Evolutionary conservation across 2,888 invertebrate species (phyloP).

Genomic region (Sylvicola cinctus): DNA sequence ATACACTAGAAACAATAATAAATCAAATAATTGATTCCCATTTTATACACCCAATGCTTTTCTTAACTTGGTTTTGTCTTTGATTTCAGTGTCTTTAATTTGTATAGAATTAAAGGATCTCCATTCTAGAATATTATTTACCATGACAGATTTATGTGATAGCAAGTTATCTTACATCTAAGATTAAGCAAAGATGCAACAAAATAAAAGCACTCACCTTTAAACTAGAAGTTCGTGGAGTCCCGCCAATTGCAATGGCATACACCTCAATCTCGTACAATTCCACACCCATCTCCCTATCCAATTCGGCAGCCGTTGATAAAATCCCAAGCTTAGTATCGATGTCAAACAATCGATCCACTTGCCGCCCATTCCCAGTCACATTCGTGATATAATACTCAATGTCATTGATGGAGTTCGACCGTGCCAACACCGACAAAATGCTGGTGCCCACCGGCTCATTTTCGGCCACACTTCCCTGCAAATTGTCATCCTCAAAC

Average conservation of each 20-base stretch:
- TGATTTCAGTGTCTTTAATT: too few species aligned
- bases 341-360: slow-evolving; percentile 78
- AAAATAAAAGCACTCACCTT: slow-evolving; percentile 41
- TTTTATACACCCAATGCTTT: too few species aligned
- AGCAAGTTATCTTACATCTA: slow-evolving; percentile 51
- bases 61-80: too few species aligned
- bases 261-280: slow-evolving; percentile 70
- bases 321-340: slow-evolving; percentile 75
- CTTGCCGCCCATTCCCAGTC: slow-evolving; percentile 51
- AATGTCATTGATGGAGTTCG: slow-evolving; percentile 39
- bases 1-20: too few species aligned
- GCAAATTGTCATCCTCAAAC: slow-evolving; percentile 41
- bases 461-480: slow-evolving; percentile 73
- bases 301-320: slow-evolving; percentile 63
- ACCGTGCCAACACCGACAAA: slow-evolving; percentile 54
- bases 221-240: slow-evolving; percentile 54
- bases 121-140: too few species aligned
- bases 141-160: too few species aligned
- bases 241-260: slow-evolving; percentile 54
- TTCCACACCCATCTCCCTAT: slow-evolving; percentile 65
- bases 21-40: too few species aligned
- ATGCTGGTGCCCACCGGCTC: slow-evolving; percentile 73
- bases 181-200: slow-evolving; percentile 8
- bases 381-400: slow-evolving; percentile 85
- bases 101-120: too few species aligned